Evolutionary conservation across 1,140 invertebrate species (phyloP), one percentile per base, ranked within the genome.

Genomic region (Pseudomyrmex cubaensis): DNA sequence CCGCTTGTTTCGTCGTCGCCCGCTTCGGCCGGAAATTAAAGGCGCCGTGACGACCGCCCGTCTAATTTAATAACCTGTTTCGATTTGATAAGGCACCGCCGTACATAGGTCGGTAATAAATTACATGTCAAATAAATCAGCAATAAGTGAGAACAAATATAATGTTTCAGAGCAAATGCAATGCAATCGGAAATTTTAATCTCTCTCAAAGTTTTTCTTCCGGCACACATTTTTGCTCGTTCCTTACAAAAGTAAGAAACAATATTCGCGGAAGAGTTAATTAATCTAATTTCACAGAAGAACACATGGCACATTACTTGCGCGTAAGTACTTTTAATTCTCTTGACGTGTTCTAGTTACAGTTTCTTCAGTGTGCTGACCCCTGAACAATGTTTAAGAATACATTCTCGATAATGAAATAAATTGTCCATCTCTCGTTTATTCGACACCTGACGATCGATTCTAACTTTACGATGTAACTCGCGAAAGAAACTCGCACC

Each of bases 21-120:
- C 25, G 12, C 12, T n/a, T 9, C 44, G 64, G 10, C 44, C 64
- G 76, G 64, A 78, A 78, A 78, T 78, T 78, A 70, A 78, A 54
- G 44, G 15, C 54, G 76, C 70, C 64, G 52, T 50, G 17, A 69
- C 52, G 64, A 35, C 44, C 44, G 20, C 67, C 13, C 76, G 54
- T 44, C 64, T 59, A 70, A 78, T 78, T 78, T 69, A 64, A 78
- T 78, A 70, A 78, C 44, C 52, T 15, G 13, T 59, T 70, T 78
- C 35, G 52, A 70, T 78, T 78, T 48, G 76, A 78, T 70, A 78
- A 78, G 76, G 70, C 76, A 64, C 52, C 17, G 57, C 63, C 44
- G 54, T 8, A 44, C 35, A 59, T 78, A 69, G 69, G 35, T 57
- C 76, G 52, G 20, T 70, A 44, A 78, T 78, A 78, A 78, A 78